These are phyloP conservation scores for Ophthalmolycus amberensis DNA, from an alignment of 2,113 vertebrate species.

Conservation along the genomic window DNA sequence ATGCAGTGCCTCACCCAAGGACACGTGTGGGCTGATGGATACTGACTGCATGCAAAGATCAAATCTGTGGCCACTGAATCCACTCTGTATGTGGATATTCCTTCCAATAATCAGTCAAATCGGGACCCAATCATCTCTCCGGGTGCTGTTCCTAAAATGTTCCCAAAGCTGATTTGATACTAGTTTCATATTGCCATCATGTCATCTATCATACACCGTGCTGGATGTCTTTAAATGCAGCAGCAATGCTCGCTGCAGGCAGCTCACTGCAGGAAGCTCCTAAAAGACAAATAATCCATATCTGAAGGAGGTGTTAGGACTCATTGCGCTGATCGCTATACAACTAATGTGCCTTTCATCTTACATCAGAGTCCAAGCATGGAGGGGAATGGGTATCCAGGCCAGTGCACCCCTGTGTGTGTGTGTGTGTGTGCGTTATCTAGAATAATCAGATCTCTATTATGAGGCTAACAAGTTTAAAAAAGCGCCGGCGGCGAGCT, in stretches of 20 bases:
- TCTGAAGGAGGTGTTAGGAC: constrained; percentile 17
- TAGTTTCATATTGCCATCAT: neutral
- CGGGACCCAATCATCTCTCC: constrained; percentile 7
- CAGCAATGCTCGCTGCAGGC: constrained; percentile 6
- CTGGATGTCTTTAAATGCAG: constrained; percentile 22
- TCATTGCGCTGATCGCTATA: constrained; percentile 3
- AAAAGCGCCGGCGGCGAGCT: neutral
- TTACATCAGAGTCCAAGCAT: neutral
- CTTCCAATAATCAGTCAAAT: neutral
- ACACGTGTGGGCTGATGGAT: constrained; percentile 11
- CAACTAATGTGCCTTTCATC: constrained; percentile 20
- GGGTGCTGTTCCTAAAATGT: constrained; percentile 12
- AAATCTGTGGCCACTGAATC: neutral
- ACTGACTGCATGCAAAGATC: constrained; percentile 16
- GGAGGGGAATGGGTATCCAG: neutral
- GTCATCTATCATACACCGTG: constrained; percentile 17
- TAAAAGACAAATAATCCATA: constrained; percentile 21
- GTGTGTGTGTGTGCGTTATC: neutral
- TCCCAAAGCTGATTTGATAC: neutral
- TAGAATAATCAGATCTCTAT: constrained; percentile 20
- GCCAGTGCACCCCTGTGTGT: neutral
- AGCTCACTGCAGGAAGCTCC: constrained; percentile 42
- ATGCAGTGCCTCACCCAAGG: constrained; percentile 30
- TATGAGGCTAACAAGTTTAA: constrained; percentile 2
- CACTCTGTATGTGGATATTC: constrained; percentile 1